Conservation (phyloP, 2,888 invertebrate species). For the Agrypnus murinus region DNA sequence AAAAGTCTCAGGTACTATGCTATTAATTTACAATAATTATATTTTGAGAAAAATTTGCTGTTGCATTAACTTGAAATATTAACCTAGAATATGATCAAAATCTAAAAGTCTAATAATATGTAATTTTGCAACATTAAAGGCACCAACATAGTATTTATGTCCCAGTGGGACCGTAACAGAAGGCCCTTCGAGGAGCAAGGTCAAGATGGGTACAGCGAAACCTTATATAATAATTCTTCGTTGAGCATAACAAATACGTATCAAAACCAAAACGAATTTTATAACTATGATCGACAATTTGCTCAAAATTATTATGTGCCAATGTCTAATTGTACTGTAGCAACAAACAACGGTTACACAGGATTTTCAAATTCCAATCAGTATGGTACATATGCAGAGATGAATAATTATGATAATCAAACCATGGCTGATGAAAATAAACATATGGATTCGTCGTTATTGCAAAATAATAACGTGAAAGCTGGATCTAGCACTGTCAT, state of each 20-base stretch:
- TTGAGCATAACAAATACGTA: constrained; percentile 33
- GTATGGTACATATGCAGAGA: neutral
- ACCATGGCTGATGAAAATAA: constrained; percentile 20
- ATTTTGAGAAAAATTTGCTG: too few species aligned
- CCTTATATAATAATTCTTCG: neutral
- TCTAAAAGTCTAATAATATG: neutral
- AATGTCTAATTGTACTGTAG: constrained; percentile 21
- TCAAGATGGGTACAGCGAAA: constrained; percentile 18
- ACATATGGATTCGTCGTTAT: neutral
- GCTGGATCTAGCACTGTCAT: constrained; percentile 2
- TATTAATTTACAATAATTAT: neutral
- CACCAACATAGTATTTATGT: constrained; percentile 32
- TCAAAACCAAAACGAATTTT: constrained; percentile 27
- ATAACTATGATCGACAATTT: constrained; percentile 35
- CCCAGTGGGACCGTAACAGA: constrained; percentile 48
- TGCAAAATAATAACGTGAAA: constrained; percentile 1
- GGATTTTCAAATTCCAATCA: neutral
- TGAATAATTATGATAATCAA: neutral
- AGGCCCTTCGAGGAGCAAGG: constrained; percentile 5
- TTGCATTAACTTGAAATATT: neutral
- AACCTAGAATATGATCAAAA: neutral
- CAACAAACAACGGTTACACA: constrained; percentile 35
- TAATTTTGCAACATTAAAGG: constrained; percentile 11
- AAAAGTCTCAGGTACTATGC: constrained; percentile 1
- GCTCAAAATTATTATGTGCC: constrained; percentile 43